Evolutionary conservation across 2,113 vertebrate genomes (phyloP).

Genomic region (Eubucco bourcierii): DNA sequence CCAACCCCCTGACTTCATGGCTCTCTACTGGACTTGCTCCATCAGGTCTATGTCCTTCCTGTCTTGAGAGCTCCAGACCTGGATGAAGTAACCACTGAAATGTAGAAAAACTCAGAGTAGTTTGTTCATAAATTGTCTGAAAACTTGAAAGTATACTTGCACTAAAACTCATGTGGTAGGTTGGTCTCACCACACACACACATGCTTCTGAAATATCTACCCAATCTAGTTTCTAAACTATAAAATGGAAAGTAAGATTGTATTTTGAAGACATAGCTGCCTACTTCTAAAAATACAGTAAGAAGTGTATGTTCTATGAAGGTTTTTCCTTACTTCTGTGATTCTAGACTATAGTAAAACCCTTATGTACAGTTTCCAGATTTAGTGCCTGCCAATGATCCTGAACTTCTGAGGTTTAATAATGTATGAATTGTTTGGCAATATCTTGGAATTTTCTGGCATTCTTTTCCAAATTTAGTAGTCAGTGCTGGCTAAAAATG

Average conservation of each 20-base stretch:
- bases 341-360: background rate
- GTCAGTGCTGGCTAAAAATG: conserved; percentile 49
- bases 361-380: background rate
- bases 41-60: no score
- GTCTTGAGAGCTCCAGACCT: no score
- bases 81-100: background rate
- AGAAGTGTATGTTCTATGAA: background rate
- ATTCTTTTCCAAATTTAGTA: conserved; percentile 59
- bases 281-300: background rate
- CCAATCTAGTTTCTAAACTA: background rate
- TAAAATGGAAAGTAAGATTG: background rate
- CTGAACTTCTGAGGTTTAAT: conserved; percentile 41
- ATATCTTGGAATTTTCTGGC: conserved; percentile 45
- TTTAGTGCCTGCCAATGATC: background rate
- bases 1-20: no score
- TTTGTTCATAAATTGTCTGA: background rate
- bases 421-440: conserved; percentile 24
- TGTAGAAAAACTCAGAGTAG: background rate
- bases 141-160: background rate
- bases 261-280: background rate
- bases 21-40: no score
- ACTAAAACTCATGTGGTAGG: background rate
- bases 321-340: background rate
- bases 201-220: background rate
- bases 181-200: background rate